Conservation (phyloP, 2,113 vertebrate genomes). For the zebrafish (Danio rerio) region GRCz12tu NC_133183.1:18088501-18089000, state of each 20-base stretch:
- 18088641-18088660: background rate
- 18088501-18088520: constrained; percentile 20
- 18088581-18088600: constrained; percentile 15
- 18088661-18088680: background rate
- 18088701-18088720: background rate
- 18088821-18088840: constrained; percentile 26
- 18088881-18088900: constrained; percentile 43
- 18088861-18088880: constrained; percentile 45
- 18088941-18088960: constrained; percentile 39
- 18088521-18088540: constrained; percentile 39
- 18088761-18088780: constrained; percentile 52
- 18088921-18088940: constrained; percentile 53
- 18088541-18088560: constrained; percentile 40
- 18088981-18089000: background rate
- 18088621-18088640: background rate
- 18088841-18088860: constrained; percentile 37
- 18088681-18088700: background rate
- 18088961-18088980: constrained; percentile 25
- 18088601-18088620: constrained; percentile 23
- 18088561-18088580: constrained; percentile 24
- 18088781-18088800: constrained; percentile 48
- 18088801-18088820: constrained; percentile 28
- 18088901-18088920: constrained; percentile 32
- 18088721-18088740: background rate
- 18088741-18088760: constrained; percentile 43